Evolutionary conservation across 2,113 vertebrate species (phyloP), one percentile per base, ranked within the genome.

Genomic region (Lampris incognitus): DNA sequence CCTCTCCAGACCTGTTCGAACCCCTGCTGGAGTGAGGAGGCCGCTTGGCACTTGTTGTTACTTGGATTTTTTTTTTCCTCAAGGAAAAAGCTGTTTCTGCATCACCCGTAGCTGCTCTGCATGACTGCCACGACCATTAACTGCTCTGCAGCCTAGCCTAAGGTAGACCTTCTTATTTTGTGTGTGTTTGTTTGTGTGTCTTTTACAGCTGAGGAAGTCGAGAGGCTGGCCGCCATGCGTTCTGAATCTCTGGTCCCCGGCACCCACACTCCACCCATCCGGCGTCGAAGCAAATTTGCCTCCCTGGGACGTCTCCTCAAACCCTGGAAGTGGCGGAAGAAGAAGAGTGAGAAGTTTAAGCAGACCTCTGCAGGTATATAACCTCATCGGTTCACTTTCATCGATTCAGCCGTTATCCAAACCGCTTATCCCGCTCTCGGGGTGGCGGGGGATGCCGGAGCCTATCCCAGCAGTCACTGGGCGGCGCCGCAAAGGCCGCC

Each of bases 261-360:
- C 10, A 95, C 96, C 64, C 98, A 98, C 92, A 99, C 97, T 0
- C 97, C 97, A 7, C 98, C 98, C 0, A 97, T 97, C 79, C 95
- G 97, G 49, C 94, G 95, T 73, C 95, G 97, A 84, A 99, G 98
- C 94, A 98, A 98, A 85, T 97, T 99, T 72, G 96, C 97, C 78
- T 96, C 96, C 66, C 94, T 99, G 0, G 97, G 97, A 46, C 96
- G 97, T 78, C 92, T 99, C 84, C 97, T 99, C 92, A 99, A 99
- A 83, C 98, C 98, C 24, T 99, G 98, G 98, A 99, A 99, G 76
- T 99, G 98, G 98, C 96, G 98, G 91, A 99, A 99, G 96, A 99
- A 98, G 95, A 99, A 99, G 95, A 99, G 98, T 0, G 98, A 99
- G 79, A 98, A 97, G 92, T 99, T 99, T 87, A 99, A 98, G 85